Base-by-base conservation (phyloP, 2,113 vertebrate species). In the Phyllostomus discolor region DNA sequence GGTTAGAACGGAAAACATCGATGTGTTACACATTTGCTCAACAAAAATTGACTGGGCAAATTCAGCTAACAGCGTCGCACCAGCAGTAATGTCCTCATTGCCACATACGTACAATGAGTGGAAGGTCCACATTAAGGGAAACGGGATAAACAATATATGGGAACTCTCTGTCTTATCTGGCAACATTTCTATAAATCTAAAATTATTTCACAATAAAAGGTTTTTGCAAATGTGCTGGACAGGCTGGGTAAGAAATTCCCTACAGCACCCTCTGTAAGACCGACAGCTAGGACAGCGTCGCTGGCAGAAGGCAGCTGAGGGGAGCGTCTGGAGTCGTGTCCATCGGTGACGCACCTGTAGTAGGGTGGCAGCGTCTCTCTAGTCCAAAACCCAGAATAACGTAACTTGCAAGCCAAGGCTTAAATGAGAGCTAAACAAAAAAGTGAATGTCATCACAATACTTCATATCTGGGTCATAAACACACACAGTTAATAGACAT, bases 191-290 rank as follows among this genome's bases (percentile, higher is more conserved):
- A 35, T 26, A 80, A 81, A 83, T 48, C 15, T 41, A 59, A 87
- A 93, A 20, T 62, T 54, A 83, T 91, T 91, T 96, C 73, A 73
- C 76, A 94, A 85, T 50, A 41, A 90, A 87, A 88, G 8, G 5
- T 41, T 88, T 89, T 48, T 20, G 38, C 38, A 82, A 59, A 80
- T 15, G 33, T 17, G 48, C 78, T 15, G 12, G 15, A 62, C n/a
- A 43, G n/a, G 1, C 38, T 69, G 54, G 22, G n/a, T 22, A 62
- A 69, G 75, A 78, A 31, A 43, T 15, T 66, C 20, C 35, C 24
- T 1, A 5, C 10, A 54, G 41, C 35, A 46, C 1, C n/a, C 67
- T 69, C 59, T 3, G 4, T 67, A 16, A 73, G 31, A 50, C 33
- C 57, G 33, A 41, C 1, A 1, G 43, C 28, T 43, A 50, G 67